A percentile compares a stretch with the other conserved stretches of the same genome.
These are phyloP conservation scores for Hydrozoanthus tunicans DNA, from an alignment of 64 coral and sea anemone genomes.

Conservation along the genomic window DNA sequence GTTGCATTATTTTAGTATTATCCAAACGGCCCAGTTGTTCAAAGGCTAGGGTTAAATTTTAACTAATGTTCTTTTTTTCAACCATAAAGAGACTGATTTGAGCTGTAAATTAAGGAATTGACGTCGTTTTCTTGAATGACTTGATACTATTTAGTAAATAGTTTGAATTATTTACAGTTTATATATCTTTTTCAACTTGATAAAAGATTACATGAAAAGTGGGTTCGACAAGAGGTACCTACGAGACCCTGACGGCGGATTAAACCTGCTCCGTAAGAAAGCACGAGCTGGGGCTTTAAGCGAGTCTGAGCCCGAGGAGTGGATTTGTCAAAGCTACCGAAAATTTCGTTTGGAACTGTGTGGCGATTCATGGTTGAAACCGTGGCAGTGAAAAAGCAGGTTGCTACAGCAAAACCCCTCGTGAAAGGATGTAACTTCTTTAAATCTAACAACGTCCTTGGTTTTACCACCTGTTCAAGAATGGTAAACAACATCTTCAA, in stretches of 20 bases:
- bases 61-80: no score
- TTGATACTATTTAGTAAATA: no score
- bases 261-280: background rate
- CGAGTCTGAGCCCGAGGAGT: background rate
- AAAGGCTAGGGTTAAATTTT: no score
- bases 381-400: background rate
- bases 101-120: no score
- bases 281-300: background rate
- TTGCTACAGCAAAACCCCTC: background rate
- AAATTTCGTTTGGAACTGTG: background rate
- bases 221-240: background rate
- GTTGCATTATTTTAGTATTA: no score
- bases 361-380: background rate
- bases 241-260: background rate
- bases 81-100: no score
- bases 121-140: no score
- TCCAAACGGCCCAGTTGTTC: no score
- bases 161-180: background rate
- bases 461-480: background rate
- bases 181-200: background rate
- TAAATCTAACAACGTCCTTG: background rate
- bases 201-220: background rate
- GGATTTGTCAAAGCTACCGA: background rate
- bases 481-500: background rate
- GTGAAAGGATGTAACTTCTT: conserved; percentile 20